Evolutionary conservation across 2,113 vertebrate genomes (phyloP), one percentile per base, ranked within the genome.

Genomic region (Archilochus colubris): DNA sequence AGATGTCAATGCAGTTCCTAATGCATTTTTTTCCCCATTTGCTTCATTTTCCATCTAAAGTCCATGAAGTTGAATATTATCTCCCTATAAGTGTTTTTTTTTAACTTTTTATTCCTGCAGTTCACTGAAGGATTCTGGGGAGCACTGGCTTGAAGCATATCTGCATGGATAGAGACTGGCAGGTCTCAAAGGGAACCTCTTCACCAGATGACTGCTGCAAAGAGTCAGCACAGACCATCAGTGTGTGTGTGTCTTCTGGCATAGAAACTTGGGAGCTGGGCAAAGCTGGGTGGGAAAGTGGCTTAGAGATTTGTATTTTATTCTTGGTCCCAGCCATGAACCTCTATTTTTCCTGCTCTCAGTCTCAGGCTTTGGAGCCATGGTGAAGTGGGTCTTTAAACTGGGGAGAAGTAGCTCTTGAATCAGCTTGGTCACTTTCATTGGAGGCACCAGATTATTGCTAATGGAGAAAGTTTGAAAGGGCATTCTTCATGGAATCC

Each of bases 61-160:
- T 72, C 8, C 31, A 12, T 27, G 14, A 50, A 57, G 17, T 0
- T 36, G 23, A 36, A 28, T 24, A 20, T 38, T 81, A 31, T 17
- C 21, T 68, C 30, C 50, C 27, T 25, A 7, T 43, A 63, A 88
- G 18, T 1, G 2, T n/a, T 81, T 88, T 78, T n/a, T 3, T 88
- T 81, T n/a, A 2, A 28, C n/a, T n/a, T 81, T 77, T 66, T 85
- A 5, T 44, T 50, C 58, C 51, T 69, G 63, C 82, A 96, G 96
- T 38, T 96, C 96, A 25, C 95, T 96, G 88, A 96, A 96, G 79
- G 92, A 96, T 50, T 96, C 90, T 58, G 96, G 96, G 36, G 96
- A 96, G 48, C 93, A 96, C 67, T 96, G 96, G 96, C 93, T 96
- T 22, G 95, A 96, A 51, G 95, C 95, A 0, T 96, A 96, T 54